Percentiles rank a stretch among this genome's conserved stretches.
Evolutionary conservation across 23 tunicate genomes (phyloP).

Genomic region (Ascidia mentula): DNA sequence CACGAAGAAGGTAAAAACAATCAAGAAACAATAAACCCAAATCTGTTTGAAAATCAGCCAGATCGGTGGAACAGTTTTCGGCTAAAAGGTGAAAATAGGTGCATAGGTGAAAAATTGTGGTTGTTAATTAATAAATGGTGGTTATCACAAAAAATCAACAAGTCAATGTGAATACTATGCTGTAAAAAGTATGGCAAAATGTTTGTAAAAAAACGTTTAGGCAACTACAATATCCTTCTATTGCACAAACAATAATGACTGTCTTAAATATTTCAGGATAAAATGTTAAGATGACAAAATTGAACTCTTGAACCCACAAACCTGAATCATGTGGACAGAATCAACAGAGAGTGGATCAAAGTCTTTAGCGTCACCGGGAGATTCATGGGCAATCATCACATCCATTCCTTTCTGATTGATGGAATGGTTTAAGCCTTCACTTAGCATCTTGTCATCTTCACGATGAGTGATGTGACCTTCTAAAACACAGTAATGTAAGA

Average conservation of each 20-base stretch:
- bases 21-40: slow-evolving; percentile 52
- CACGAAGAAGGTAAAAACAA: slow-evolving; percentile 59
- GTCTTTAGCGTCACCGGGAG: neutral
- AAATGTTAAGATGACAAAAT: neutral
- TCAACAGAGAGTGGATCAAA: neutral
- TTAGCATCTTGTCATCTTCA: neutral
- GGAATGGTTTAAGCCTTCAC: neutral
- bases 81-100: neutral
- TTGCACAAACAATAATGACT: neutral
- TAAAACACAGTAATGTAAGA: no score
- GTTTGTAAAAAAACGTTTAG: no score
- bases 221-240: no score
- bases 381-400: neutral
- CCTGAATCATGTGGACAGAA: slow-evolving; percentile 1
- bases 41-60: slow-evolving; percentile 44
- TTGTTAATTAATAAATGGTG: no score
- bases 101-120: no score
- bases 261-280: no score
- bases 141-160: no score
- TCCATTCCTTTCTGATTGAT: neutral
- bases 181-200: neutral
- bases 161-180: neutral
- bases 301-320: neutral
- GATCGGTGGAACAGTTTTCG: slow-evolving; percentile 33
- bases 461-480: no score